These are phyloP conservation scores for Dasysyrphus tricinctus DNA, from an alignment of 2,888 invertebrate genomes.

Conservation along the genomic window DNA sequence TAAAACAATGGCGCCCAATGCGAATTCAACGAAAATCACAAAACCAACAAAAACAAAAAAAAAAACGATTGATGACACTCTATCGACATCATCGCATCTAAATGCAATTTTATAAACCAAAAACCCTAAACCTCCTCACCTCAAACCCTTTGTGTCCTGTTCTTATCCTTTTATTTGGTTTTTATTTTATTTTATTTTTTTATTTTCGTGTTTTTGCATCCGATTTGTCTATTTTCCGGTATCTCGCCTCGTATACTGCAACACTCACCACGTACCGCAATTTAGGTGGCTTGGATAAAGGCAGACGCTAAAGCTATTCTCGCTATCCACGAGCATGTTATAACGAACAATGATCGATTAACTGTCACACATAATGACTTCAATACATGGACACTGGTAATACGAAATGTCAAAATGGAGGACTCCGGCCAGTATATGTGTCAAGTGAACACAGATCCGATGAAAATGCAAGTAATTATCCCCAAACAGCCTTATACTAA, in stretches of 20 bases:
- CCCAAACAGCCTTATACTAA: conserved; percentile 40
- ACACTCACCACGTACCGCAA: conserved; percentile 14
- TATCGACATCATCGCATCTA: conserved; percentile 76
- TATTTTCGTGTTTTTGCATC: conserved; percentile 32
- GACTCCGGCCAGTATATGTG: conserved; percentile 97
- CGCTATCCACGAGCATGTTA: conserved; percentile 96
- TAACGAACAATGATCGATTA: conserved; percentile 95
- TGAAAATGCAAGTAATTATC: conserved; percentile 94
- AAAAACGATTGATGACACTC: conserved; percentile 54
- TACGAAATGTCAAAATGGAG: conserved; percentile 92
- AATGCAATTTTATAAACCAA: conserved; percentile 78
- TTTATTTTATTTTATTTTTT: not conserved
- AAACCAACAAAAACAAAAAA: conserved; percentile 28
- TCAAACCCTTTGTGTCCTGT: conserved; percentile 34
- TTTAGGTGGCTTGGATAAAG: conserved; percentile 96
- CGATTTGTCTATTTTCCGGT: conserved; percentile 60
- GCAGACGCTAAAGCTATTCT: conserved; percentile 96
- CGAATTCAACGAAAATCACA: conserved; percentile 38
- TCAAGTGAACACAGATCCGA: conserved; percentile 97
- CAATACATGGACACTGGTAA: conserved; percentile 96
- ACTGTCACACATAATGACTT: conserved; percentile 96
- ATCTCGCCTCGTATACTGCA: conserved; percentile 41
- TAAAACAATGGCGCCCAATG: conserved; percentile 69
- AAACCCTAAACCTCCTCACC: not conserved
- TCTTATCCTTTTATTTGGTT: conserved; percentile 28